phyloP scores from a whole-genome alignment of 2,797 vertebrate species.

The Brachyalestes nurse region DNA sequence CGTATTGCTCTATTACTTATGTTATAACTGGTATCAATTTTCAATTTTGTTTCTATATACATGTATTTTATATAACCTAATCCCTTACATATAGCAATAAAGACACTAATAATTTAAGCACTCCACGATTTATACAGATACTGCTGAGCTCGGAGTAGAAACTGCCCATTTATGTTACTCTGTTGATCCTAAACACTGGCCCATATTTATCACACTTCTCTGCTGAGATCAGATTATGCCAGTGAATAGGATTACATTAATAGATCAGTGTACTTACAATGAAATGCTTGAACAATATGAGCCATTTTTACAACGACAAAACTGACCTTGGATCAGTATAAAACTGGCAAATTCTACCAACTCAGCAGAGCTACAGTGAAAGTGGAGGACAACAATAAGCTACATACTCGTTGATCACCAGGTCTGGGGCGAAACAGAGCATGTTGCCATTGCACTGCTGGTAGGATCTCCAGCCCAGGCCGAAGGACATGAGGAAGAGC shows the following conservation, averaged over 20 bases:
- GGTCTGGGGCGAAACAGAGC: conserved; percentile 94
- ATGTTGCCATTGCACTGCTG: conserved; percentile 86
- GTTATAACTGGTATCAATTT: background rate
- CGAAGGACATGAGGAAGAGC: conserved; percentile 98
- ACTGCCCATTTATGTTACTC: background rate
- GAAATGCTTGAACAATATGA: background rate
- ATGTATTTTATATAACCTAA: no score
- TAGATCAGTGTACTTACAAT: background rate
- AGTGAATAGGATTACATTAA: background rate
- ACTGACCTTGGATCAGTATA: background rate
- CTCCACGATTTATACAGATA: background rate
- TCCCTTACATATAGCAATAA: background rate
- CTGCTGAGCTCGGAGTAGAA: background rate
- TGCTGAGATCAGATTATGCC: background rate
- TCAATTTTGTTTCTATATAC: no score
- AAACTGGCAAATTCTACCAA: background rate
- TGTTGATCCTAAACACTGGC: background rate
- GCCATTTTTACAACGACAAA: background rate
- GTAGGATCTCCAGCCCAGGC: conserved; percentile 94
- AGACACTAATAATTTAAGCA: background rate
- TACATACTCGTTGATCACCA: conserved; percentile 92
- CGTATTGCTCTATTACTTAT: background rate
- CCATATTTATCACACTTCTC: background rate
- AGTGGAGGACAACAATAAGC: background rate
- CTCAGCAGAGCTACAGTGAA: background rate